These are phyloP conservation scores for Biston stratarius DNA, from an alignment of 2,888 invertebrate species.

Conservation along the genomic window DNA sequence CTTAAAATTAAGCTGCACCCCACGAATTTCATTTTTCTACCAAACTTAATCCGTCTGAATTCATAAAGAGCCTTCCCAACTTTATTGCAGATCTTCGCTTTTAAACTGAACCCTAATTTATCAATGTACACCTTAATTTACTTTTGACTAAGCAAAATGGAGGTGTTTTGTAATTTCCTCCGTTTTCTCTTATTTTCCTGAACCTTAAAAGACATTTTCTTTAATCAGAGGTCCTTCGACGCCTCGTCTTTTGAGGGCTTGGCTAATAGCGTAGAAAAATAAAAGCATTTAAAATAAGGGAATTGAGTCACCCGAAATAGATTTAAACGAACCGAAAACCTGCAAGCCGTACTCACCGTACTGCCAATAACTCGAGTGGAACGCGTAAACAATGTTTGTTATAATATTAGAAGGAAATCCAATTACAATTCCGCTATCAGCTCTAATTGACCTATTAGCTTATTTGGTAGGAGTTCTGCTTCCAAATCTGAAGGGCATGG, in stretches of 20 bases:
- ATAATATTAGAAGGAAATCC: not conserved
- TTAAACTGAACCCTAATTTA: conserved; percentile 49
- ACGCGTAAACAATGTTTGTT: not conserved
- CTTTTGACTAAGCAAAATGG: conserved; percentile 53
- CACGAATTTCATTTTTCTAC: conserved; percentile 30
- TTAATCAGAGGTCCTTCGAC: conserved; percentile 36
- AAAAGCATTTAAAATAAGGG: conserved; percentile 24
- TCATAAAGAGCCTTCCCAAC: conserved; percentile 37
- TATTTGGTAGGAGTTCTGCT: no score
- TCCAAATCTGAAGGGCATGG: no score
- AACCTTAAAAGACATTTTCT: conserved; percentile 29
- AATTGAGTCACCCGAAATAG: conserved; percentile 15
- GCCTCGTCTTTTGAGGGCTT: conserved; percentile 26
- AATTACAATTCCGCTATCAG: not conserved
- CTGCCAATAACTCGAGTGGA: not conserved
- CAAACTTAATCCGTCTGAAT: conserved; percentile 38
- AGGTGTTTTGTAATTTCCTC: conserved; percentile 43
- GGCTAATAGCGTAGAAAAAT: conserved; percentile 35
- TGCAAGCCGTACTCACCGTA: not conserved
- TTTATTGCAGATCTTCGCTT: conserved; percentile 42
- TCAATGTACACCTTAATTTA: conserved; percentile 59
- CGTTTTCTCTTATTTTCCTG: conserved; percentile 35
- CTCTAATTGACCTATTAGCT: no score
- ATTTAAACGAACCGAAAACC: not conserved
- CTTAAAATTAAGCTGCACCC: conserved; percentile 28